A percentile compares a stretch with the other conserved stretches of the same genome.
phyloP scores from a whole-genome alignment of 2,797 vertebrate genomes.

The Podarcis siculus region DNA sequence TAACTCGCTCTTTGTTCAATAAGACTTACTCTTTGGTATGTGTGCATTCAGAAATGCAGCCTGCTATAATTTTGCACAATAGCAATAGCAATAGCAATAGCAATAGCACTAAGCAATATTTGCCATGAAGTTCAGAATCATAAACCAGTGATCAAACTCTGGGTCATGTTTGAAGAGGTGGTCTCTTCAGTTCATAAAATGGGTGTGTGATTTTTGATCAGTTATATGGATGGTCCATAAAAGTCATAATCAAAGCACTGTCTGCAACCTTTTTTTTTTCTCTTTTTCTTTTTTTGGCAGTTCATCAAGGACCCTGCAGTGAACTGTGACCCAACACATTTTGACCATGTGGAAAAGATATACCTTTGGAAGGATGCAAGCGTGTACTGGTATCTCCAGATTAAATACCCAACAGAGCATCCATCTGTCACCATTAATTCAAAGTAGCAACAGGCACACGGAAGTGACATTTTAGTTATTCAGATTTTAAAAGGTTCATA shows the following conservation, averaged over 20 bases:
- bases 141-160: not conserved
- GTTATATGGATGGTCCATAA: conserved; percentile 13
- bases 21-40: not conserved
- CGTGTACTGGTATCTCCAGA: conserved; percentile 50
- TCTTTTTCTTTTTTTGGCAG: conserved; percentile 41
- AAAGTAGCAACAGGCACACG: conserved; percentile 65
- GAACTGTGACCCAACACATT: conserved; percentile 43
- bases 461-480: conserved; percentile 50
- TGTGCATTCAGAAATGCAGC: not conserved
- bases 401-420: conserved; percentile 60
- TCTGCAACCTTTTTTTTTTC: conserved; percentile 4
- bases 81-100: too few species aligned
- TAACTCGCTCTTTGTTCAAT: not conserved
- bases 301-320: conserved; percentile 47
- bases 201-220: not conserved
- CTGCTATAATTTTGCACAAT: not conserved
- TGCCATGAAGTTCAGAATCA: not conserved
- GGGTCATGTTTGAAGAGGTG: not conserved
- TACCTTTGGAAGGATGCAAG: conserved; percentile 53
- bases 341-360: conserved; percentile 62
- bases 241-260: conserved; percentile 36
- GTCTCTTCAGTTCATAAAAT: conserved; percentile 13
- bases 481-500: not conserved
- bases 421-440: conserved; percentile 59
- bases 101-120: not conserved